These are phyloP conservation scores for Zaprionus inermis DNA, from an alignment of 1,140 invertebrate genomes.

Conservation along the genomic window DNA sequence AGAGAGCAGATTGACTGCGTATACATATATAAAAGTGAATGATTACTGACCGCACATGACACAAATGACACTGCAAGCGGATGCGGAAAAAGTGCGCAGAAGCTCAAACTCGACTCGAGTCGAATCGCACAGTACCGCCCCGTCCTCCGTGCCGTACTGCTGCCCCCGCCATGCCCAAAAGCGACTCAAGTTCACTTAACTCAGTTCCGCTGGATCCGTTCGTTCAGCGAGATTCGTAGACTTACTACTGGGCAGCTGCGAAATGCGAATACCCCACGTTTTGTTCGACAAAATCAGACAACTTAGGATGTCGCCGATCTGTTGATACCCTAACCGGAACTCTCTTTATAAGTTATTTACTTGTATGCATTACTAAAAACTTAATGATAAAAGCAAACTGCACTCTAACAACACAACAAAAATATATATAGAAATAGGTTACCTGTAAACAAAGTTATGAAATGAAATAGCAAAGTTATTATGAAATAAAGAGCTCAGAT, in stretches of 20 bases:
- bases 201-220: constrained; percentile 33
- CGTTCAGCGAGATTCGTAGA: constrained; percentile 14
- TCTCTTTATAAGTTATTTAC: no score
- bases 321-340: neutral
- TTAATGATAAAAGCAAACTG: no score
- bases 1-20: constrained; percentile 1
- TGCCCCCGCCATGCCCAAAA: neutral
- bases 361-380: no score
- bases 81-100: constrained; percentile 66
- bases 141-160: no score
- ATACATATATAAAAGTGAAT: constrained; percentile 40
- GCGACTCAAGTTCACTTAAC: neutral
- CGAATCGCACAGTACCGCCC: neutral
- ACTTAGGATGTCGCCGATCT: neutral
- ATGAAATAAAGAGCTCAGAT: neutral
- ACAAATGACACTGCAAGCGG: constrained; percentile 80
- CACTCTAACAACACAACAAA: no score
- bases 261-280: constrained; percentile 39
- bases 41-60: constrained; percentile 56
- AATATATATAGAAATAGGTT: neutral
- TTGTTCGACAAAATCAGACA: neutral
- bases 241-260: constrained; percentile 26
- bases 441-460: neutral
- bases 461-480: neutral
- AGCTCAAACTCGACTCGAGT: constrained; percentile 18